Base-by-base conservation (phyloP, 2,888 invertebrate genomes). In the Gymnosoma rotundatum region DNA sequence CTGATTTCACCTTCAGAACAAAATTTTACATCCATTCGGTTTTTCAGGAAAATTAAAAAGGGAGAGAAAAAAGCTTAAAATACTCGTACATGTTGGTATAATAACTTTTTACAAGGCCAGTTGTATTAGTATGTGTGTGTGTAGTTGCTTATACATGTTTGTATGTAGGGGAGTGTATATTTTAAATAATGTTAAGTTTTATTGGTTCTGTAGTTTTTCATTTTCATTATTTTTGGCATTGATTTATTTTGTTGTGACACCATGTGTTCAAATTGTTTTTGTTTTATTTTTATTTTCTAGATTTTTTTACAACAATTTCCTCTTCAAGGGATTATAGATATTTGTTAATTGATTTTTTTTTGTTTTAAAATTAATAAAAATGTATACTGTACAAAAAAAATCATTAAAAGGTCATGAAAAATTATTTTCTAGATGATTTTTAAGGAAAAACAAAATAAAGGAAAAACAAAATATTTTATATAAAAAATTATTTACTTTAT, bases 191-290 rank as follows among this genome's bases (percentile, higher is more conserved):
- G 25, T 25, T 12, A 48, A 32, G 20, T 21, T 48, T 58, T 61
- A 52, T 61, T 73, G 61, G 20, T 69, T 42, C 36, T 18, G 5
- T 21, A 14, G 5, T 73, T 50, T 32, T 14, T 21, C 54, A 20
- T 69, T 69, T 69, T n/a, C n/a, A 42, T 9, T 42, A 25, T 52
- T 45, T 63, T 81, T 75, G 74, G 63, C 64, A 81, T 81, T 75
- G 75, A 81, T 81, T 81, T 81, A 81, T 70, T 75, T 64, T 56
- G 58, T 58, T 70, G 63, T 75, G 69, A 81, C 64, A 81, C 54
- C 81, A 64, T 75, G 69, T 75, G 75, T 69, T 69, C 56, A 64
- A 75, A 75, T 69, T 38, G 54, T 52, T 54, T 50, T 60, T 36
- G 14, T n/a, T 32, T 7, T 60, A 21, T 70, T 25, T 14, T 20